Base-by-base conservation (phyloP, 2,113 vertebrate genomes). In the Todiramphus saurophagus region DNA sequence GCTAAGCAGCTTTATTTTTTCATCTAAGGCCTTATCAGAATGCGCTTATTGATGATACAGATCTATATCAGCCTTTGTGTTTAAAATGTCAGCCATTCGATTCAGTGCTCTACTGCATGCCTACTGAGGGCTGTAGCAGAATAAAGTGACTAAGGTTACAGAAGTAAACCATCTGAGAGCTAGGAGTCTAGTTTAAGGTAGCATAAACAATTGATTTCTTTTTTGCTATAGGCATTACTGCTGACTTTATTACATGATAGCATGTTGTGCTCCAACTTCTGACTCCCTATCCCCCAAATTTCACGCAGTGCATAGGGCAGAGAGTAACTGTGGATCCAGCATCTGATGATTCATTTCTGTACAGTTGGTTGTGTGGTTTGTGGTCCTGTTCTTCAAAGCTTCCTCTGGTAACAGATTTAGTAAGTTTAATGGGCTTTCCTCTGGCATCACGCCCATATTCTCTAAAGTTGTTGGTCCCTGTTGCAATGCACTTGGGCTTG, bases 371-470 rank as follows among this genome's bases (percentile, higher is more conserved):
- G 43, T 72, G 53, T 79, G 51, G 7, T 78, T 69, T 67, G 6
- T 8, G 21, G 37, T 50, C 41, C 28, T 41, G 75, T 87, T 90
- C 33, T 9, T 67, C 2, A 30, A 69, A 77, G 60, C 59, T 75
- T 59, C 44, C 14, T 59, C 14, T 37, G 37, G 6, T 41, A 46
- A 44, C 20, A 75, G 13, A 75, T 56, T 84, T 79, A 17, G 19
- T 66, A 4, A 15, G 23, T n/a, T 64, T 58, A 39, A 7, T 56
- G 24, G 27, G 25, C 24, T 74, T 63, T 67, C 23, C 43, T 59
- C 37, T 2, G 8, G 25, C n/a, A 9, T 74, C 2, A 0, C 18
- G 21, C 25, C 31, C 0, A 0, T 33, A 50, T 10, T 53, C 25
- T 28, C 15, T 62, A 3, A 53, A 43, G n/a, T 13, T 87, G 51